Base-by-base conservation (phyloP, 2,797 vertebrate genomes). In the Otus scops region DNA sequence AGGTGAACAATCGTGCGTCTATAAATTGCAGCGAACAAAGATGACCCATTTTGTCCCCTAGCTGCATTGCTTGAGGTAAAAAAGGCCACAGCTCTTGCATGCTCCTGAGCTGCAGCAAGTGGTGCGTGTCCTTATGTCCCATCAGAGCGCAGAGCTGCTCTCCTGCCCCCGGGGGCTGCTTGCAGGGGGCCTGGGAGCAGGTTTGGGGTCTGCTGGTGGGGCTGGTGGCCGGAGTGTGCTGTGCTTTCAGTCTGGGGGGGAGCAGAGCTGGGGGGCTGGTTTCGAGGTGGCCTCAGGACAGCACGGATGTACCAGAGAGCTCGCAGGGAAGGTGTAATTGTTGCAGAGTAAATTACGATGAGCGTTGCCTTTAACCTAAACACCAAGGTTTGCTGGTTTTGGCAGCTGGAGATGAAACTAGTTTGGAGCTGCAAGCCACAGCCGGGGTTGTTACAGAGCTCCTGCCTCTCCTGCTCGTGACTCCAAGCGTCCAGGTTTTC, bases 131-230 rank as follows among this genome's bases (percentile, higher is more conserved):
- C 34, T 7, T 7, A 3, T 3, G 26, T 34, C 45, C 32, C 45
- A 9, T 5, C 5, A 2, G 22, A 43, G 43, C 10, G 3, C 23
- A 7, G 1, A 16, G 41, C 10, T 26, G 53, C 70, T 36, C 32
- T 53, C 13, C 60, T 47, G 54, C 7, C 36, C 8, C 2, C 2
- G 36, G 6, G 41, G 34, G n/a, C 8, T 22, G 26, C n/a, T 20
- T 6, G 30, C 22, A 10, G 51, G 50, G 27, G 15, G 16, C 0
- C 5, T 5, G 10, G 3, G 17, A 39, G 75, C 16, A 18, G 43
- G 18, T 30, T 38, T 48, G 20, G 74, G 57, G 85, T 6, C 27
- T 1, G 0, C 51, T 54, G 71, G n/a, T 1, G 26, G 61, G 57
- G n/a, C 38, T 56, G 77, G 16, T 45, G 65, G 23, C 43, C n/a